phyloP scores from a whole-genome alignment of 1,140 invertebrate genomes.

The Heliconius himera region DNA sequence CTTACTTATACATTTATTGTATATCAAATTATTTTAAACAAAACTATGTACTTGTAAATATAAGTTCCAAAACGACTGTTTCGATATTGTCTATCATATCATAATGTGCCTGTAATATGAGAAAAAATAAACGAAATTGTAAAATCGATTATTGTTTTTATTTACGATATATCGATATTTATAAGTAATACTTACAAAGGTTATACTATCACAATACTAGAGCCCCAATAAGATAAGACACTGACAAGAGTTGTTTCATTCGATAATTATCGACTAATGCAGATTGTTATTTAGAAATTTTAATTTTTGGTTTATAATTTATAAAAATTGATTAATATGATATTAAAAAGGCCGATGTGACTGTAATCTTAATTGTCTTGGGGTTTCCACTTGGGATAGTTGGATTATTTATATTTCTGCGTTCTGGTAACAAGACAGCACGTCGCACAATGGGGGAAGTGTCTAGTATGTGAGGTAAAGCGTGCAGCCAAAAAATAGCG shows the following conservation, averaged over 20 bases:
- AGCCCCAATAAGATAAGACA: constrained; percentile 32
- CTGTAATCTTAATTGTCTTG: no score
- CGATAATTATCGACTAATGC: not conserved
- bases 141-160: constrained; percentile 53
- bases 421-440: no score
- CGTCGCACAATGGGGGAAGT: no score
- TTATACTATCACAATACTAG: constrained; percentile 23
- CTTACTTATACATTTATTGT: constrained; percentile 1
- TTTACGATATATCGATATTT: constrained; percentile 33
- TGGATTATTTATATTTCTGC: no score
- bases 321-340: no score
- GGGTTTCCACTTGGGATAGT: no score
- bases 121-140: constrained; percentile 55
- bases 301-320: not conserved
- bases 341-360: no score
- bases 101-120: constrained; percentile 25
- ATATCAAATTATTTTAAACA: constrained; percentile 45
- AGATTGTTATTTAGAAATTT: not conserved
- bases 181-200: constrained; percentile 16
- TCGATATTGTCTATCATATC: constrained; percentile 43
- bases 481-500: no score
- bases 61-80: constrained; percentile 52
- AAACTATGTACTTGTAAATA: constrained; percentile 43
- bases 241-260: constrained; percentile 3
- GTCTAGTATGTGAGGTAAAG: no score